These are phyloP conservation scores for Lymantria monacha DNA, from an alignment of 2,888 invertebrate species.

Conservation along the genomic window DNA sequence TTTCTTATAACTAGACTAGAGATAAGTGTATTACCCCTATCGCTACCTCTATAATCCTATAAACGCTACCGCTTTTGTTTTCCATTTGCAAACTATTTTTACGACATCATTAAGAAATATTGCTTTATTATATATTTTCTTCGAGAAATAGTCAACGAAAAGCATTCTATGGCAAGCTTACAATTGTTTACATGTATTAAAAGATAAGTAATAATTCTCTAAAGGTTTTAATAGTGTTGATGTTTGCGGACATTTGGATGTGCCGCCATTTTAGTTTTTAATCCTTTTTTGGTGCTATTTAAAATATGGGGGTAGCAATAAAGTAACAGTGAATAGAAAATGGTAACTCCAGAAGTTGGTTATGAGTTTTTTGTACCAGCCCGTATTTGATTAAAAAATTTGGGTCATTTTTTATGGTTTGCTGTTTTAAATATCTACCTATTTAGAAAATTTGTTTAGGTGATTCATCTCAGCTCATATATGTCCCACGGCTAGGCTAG, in stretches of 20 bases:
- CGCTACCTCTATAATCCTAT: slow-evolving; percentile 14
- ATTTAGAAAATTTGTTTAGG: neutral
- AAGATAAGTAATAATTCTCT: slow-evolving; percentile 6
- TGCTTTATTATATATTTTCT: slow-evolving; percentile 7
- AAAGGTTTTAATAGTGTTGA: slow-evolving; percentile 7
- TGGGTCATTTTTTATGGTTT: neutral
- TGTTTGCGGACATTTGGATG: slow-evolving; percentile 16
- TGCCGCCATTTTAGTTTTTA: slow-evolving; percentile 10
- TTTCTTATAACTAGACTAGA: slow-evolving; percentile 3
- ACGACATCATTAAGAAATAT: neutral
- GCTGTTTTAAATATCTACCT: neutral
- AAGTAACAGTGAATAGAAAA: slow-evolving; percentile 5
- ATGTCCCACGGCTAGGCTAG: too few relatives aligned
- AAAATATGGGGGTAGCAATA: slow-evolving; percentile 24
- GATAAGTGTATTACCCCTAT: slow-evolving; percentile 7
- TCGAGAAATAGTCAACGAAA: slow-evolving; percentile 1
- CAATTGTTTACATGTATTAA: slow-evolving; percentile 9
- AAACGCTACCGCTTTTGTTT: slow-evolving; percentile 22
- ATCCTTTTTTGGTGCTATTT: slow-evolving; percentile 11
- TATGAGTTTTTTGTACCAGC: neutral
- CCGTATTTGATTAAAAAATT: neutral
- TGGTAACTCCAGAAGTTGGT: slow-evolving; percentile 5
- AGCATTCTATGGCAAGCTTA: slow-evolving; percentile 8
- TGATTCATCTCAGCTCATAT: too few relatives aligned
- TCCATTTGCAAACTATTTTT: neutral